A percentile compares a stretch with the other conserved stretches of the same genome.
Evolutionary conservation across 1,140 invertebrate genomes (phyloP).

Genomic region (Contarinia nasturtii): DNA sequence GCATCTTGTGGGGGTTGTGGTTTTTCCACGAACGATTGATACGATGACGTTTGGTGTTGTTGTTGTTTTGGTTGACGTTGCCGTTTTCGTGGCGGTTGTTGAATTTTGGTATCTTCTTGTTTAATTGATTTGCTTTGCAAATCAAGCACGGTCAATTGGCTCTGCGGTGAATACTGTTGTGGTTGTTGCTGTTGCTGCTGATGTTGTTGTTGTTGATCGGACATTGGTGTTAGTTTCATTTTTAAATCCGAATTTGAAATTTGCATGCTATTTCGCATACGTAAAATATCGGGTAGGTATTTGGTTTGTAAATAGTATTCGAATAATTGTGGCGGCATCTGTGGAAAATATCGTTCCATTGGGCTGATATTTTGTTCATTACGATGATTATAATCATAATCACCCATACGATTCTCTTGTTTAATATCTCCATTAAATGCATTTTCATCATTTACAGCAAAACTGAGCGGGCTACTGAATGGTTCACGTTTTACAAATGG

Average conservation of each 20-base stretch:
- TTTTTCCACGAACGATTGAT: background rate
- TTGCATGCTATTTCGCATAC: constrained; percentile 51
- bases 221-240: constrained; percentile 3
- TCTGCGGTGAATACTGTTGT: constrained; percentile 5
- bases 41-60: background rate
- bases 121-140: no score
- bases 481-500: constrained; percentile 5
- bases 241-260: constrained; percentile 14
- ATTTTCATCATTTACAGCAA: constrained; percentile 22
- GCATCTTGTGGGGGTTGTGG: constrained; percentile 47
- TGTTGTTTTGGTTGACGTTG: constrained; percentile 1
- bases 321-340: constrained; percentile 42
- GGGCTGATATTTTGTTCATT: constrained; percentile 21
- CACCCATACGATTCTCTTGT: constrained; percentile 22
- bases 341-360: constrained; percentile 31
- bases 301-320: constrained; percentile 53
- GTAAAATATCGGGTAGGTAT: constrained; percentile 47
- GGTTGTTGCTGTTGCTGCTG: constrained; percentile 8
- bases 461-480: constrained; percentile 14
- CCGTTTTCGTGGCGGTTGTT: background rate
- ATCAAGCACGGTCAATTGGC: no score
- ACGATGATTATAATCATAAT: no score
- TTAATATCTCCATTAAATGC: constrained; percentile 28
- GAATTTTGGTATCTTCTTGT: background rate
- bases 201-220: constrained; percentile 15